These are phyloP conservation scores for Coecobrya sp. DNA, from an alignment of 2,888 invertebrate species.

Conservation along the genomic window DNA sequence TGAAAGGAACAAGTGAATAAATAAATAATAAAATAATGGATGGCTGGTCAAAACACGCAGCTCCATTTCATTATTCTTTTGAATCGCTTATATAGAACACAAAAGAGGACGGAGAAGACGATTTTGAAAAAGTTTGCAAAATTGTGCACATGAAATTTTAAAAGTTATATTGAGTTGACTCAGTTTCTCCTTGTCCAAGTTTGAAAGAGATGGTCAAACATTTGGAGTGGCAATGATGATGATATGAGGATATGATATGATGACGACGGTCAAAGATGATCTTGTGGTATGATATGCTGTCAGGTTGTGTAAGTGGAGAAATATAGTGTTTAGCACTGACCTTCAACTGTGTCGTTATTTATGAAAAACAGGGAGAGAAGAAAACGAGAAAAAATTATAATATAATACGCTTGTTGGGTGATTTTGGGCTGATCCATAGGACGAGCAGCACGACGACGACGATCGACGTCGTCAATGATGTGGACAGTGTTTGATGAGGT, in stretches of 20 bases:
- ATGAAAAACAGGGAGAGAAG: conserved; percentile 60
- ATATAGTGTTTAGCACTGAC: conserved; percentile 39
- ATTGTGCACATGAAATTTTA: neutral
- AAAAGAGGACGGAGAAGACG: neutral
- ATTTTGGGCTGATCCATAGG: neutral
- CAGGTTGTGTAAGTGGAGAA: neutral
- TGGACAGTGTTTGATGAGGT: conserved; percentile 66
- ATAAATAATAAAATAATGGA: neutral
- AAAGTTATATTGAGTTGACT: too few relatives aligned
- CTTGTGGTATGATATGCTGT: neutral
- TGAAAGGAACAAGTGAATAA: neutral
- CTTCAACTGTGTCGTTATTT: conserved; percentile 55
- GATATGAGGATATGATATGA: neutral
- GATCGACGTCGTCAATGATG: too few relatives aligned
- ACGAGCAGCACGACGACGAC: conserved; percentile 13
- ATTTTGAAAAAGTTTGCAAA: neutral
- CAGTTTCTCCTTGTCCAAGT: too few relatives aligned
- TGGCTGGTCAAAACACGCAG: neutral
- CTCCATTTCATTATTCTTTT: neutral
- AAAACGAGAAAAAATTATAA: neutral
- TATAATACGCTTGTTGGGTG: neutral
- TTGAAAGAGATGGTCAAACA: too few relatives aligned
- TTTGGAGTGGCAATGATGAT: neutral
- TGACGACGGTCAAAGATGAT: neutral
- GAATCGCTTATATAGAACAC: conserved; percentile 8